These are phyloP conservation scores for Leptinotarsa rubiginosa DNA, from an alignment of 2,888 invertebrate genomes.

Conservation along the genomic window DNA sequence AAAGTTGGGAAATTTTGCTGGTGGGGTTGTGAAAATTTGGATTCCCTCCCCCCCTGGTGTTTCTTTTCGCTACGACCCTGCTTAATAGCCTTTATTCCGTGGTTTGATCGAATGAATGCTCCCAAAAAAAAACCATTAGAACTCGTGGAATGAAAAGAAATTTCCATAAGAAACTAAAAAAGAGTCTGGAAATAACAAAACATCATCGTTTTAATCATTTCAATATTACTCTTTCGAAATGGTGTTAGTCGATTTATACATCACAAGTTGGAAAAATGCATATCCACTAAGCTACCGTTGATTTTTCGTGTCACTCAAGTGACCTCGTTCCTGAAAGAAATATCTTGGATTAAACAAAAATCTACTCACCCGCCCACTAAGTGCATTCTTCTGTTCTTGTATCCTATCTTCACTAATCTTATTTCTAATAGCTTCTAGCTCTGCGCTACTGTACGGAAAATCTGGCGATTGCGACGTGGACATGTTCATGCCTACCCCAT, in stretches of 20 bases:
- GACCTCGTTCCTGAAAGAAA: background rate
- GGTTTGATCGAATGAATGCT: no score
- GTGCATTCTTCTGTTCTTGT: conserved; percentile 45
- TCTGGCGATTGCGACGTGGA: conserved; percentile 45
- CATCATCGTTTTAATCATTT: no score
- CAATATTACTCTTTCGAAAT: background rate
- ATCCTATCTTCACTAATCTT: conserved; percentile 48
- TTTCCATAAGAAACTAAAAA: no score
- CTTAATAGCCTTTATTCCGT: no score
- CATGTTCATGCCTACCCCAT: conserved; percentile 33
- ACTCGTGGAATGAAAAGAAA: no score
- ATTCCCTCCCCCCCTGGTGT: no score
- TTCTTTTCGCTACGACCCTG: no score
- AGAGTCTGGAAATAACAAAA: no score
- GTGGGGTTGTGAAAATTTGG: no score
- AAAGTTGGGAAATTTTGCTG: no score
- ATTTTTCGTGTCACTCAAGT: background rate
- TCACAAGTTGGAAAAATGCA: background rate
- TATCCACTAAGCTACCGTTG: background rate
- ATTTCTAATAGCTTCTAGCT: conserved; percentile 49
- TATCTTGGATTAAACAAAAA: conserved; percentile 4
- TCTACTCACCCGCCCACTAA: conserved; percentile 48
- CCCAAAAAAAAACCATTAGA: no score
- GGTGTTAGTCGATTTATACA: background rate
- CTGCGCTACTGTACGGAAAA: conserved; percentile 46